Conservation (phyloP, 2,113 vertebrate genomes). For the Ranitomeya variabilis region DNA sequence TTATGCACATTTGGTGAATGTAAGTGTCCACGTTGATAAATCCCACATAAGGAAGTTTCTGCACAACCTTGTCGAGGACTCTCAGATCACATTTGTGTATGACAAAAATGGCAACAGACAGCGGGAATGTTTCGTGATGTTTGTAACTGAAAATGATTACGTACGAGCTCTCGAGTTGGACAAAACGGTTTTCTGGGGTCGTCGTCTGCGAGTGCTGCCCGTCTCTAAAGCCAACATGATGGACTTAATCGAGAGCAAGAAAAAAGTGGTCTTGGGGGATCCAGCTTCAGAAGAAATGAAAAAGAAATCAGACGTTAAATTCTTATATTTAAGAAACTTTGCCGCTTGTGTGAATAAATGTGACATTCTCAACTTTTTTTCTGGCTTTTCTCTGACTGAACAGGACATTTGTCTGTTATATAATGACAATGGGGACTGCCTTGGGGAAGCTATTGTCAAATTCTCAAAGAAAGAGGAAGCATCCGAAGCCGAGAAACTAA, state of each 20-base stretch:
- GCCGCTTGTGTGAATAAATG: slow-evolving; percentile 78
- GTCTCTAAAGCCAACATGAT: slow-evolving; percentile 86
- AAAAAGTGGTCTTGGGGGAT: not conserved
- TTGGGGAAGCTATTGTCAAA: slow-evolving; percentile 84
- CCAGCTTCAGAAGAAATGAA: slow-evolving; percentile 59
- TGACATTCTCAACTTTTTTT: slow-evolving; percentile 80
- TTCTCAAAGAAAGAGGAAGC: slow-evolving; percentile 79
- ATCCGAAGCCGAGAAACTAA: slow-evolving; percentile 73
- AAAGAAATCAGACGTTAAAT: slow-evolving; percentile 72
- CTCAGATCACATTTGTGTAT: slow-evolving; percentile 83
- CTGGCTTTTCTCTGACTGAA: slow-evolving; percentile 68
- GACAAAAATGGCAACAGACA: slow-evolving; percentile 77
- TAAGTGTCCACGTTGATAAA: slow-evolving; percentile 77
- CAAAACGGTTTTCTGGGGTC: slow-evolving; percentile 75
- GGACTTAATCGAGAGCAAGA: slow-evolving; percentile 71
- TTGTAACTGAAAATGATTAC: slow-evolving; percentile 82
- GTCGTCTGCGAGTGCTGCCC: slow-evolving; percentile 77
- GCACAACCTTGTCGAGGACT: slow-evolving; percentile 75
- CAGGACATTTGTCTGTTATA: slow-evolving; percentile 76
- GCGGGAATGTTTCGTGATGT: slow-evolving; percentile 84
- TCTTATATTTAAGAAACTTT: slow-evolving; percentile 84
- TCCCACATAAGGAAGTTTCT: slow-evolving; percentile 81
- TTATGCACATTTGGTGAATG: slow-evolving; percentile 88
- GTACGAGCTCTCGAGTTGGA: slow-evolving; percentile 80
- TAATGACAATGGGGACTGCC: slow-evolving; percentile 76